Evolutionary conservation across 2,888 invertebrate species (phyloP).

Genomic region (Biston stratarius): DNA sequence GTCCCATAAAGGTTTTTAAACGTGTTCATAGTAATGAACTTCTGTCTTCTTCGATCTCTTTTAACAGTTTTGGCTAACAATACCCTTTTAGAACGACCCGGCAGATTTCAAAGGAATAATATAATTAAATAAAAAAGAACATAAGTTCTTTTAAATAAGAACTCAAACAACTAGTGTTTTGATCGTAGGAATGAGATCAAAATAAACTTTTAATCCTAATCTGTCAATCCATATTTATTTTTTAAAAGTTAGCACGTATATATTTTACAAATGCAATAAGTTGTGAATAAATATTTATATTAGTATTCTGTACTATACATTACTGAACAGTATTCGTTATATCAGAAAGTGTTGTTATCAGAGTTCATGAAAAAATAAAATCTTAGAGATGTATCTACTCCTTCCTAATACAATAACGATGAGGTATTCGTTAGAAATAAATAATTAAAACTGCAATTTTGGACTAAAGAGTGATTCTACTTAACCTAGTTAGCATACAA

Average conservation of each 20-base stretch:
- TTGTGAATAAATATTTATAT: background rate
- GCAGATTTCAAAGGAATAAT: too few species aligned
- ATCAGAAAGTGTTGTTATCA: background rate
- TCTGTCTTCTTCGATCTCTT: too few species aligned
- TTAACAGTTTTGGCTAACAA: too few species aligned
- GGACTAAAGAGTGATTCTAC: slow-evolving; percentile 82
- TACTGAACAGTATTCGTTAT: background rate
- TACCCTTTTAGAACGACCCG: too few species aligned
- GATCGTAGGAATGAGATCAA: slow-evolving; percentile 18
- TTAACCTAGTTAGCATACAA: slow-evolving; percentile 74
- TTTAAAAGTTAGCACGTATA: background rate
- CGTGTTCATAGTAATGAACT: too few species aligned
- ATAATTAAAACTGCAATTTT: slow-evolving; percentile 76
- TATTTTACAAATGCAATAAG: background rate
- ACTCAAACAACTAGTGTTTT: too few species aligned
- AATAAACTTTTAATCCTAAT: slow-evolving; percentile 4
- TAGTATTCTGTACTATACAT: background rate
- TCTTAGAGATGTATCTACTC: slow-evolving; percentile 19
- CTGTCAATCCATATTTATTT: background rate
- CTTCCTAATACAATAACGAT: slow-evolving; percentile 39
- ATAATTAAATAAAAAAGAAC: too few species aligned
- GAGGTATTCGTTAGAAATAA: slow-evolving; percentile 70
- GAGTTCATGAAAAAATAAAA: slow-evolving; percentile 15
- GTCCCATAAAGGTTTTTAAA: too few species aligned
- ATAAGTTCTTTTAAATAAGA: too few species aligned